Evolutionary conservation across 2,888 invertebrate species (phyloP), one percentile per base, ranked within the genome.

Genomic region (Mycogona germanica): DNA sequence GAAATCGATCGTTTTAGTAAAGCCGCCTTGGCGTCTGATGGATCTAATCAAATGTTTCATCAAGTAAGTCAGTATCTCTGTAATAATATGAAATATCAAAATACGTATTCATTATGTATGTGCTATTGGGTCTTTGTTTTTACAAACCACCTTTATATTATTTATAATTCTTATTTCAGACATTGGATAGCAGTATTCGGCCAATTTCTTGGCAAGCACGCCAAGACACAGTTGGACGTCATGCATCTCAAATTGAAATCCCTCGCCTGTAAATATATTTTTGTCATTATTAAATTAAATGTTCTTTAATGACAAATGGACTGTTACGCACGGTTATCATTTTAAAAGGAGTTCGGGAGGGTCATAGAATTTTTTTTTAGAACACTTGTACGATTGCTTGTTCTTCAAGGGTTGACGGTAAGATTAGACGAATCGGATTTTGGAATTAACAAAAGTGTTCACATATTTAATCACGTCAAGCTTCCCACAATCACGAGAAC

Each of bases 141-240:
- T 9, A 14, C 25, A 28, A n/a, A n/a, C 19, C 6, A n/a, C 17
- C 17, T 26, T 2, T n/a, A n/a, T n/a, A n/a, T n/a, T 46, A 28
- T 28, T 35, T 35, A 35, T 35, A 12, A n/a, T n/a, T n/a, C n/a
- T n/a, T n/a, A n/a, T n/a, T n/a, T n/a, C n/a, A 49, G 50, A 26
- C 70, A 71, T 56, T 70, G 70, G 69, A 68, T 70, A 38, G 70
- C 69, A 12, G 67, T 66, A 3, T 63, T 67, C 9, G 21, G 64
- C 61, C 37, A 58, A 5, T 7, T 49, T 26, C n/a, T 38, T 5
- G 25, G 23, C 1, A 23, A 19, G n/a, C 25, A 35, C n/a, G 38
- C 50, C n/a, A 32, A 38, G 26, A 26, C 25, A 7, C 25, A 49
- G 9, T 19, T 49, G 23, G 38, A 49, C 9, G 26, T 37, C 6